phyloP scores from a whole-genome alignment of 2,888 invertebrate genomes.

The Smittia aterrima region DNA sequence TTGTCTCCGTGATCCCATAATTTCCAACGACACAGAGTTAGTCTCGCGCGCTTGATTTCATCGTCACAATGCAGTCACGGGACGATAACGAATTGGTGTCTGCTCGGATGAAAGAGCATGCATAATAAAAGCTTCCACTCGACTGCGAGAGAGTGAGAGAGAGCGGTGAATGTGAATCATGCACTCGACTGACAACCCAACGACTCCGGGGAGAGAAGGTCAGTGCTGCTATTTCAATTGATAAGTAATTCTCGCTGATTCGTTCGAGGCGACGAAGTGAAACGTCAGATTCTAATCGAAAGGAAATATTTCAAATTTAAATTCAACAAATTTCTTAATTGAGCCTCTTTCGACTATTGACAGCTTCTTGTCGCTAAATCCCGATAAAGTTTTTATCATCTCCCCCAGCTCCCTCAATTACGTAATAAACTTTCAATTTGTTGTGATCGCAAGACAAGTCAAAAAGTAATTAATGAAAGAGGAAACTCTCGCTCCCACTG shows the following conservation, averaged over 20 bases:
- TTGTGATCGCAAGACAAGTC: not conserved
- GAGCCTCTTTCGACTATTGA: too few species aligned
- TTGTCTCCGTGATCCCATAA: not conserved
- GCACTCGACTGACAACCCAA: not conserved
- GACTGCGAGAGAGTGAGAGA: not conserved
- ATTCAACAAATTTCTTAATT: too few species aligned
- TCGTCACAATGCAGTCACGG: not conserved
- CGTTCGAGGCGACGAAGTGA: too few species aligned
- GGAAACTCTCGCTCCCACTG: not conserved
- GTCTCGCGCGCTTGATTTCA: slow-evolving; percentile 12
- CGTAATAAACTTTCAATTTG: not conserved
- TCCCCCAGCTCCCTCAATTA: too few species aligned
- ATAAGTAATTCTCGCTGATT: not conserved
- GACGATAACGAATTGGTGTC: not conserved
- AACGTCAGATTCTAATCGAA: too few species aligned
- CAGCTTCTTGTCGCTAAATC: too few species aligned
- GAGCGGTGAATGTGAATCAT: not conserved
- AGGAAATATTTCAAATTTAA: too few species aligned
- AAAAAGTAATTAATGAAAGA: not conserved
- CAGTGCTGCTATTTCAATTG: not conserved
- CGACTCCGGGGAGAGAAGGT: not conserved
- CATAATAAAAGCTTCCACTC: not conserved
- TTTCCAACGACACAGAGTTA: not conserved
- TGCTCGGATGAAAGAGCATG: not conserved
- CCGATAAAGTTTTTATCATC: too few species aligned